Evolutionary conservation across 2,113 vertebrate genomes (phyloP).

Genomic region (Colaptes auratus): DNA sequence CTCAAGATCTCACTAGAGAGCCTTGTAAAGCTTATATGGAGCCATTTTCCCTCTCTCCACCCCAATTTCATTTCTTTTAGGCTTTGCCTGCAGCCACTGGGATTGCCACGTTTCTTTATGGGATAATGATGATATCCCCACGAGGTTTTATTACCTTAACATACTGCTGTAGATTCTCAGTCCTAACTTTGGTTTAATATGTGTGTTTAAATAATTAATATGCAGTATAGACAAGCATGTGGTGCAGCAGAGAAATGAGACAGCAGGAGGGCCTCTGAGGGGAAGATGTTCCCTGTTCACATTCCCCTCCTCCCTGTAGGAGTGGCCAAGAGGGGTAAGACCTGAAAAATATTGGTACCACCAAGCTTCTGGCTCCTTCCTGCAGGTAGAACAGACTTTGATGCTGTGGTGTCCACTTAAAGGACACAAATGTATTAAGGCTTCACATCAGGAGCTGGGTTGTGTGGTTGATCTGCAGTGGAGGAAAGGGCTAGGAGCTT

Average conservation of each 20-base stretch:
- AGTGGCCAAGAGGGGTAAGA: background rate
- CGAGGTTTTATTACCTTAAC: slow-evolving; percentile 20
- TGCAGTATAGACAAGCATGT: background rate
- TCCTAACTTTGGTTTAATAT: background rate
- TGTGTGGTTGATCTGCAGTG: accelerated
- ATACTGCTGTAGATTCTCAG: background rate
- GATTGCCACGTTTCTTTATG: slow-evolving; percentile 43
- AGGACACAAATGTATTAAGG: background rate
- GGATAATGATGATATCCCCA: background rate
- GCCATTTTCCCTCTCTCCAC: background rate
- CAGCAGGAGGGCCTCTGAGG: background rate
- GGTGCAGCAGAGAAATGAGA: background rate
- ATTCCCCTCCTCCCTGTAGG: background rate
- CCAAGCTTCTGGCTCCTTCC: background rate
- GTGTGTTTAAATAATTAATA: slow-evolving; percentile 40
- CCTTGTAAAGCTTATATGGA: background rate
- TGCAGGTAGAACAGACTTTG: background rate
- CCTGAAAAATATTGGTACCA: background rate
- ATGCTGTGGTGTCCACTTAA: background rate
- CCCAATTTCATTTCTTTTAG: slow-evolving; percentile 15
- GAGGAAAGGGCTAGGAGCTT: accelerated
- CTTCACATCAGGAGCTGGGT: background rate
- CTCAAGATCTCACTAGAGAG: background rate
- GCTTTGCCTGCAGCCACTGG: background rate
- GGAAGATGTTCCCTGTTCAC: background rate